Conservation (phyloP, 2,113 vertebrate genomes). For the Pontoporia blainvillei region DNA sequence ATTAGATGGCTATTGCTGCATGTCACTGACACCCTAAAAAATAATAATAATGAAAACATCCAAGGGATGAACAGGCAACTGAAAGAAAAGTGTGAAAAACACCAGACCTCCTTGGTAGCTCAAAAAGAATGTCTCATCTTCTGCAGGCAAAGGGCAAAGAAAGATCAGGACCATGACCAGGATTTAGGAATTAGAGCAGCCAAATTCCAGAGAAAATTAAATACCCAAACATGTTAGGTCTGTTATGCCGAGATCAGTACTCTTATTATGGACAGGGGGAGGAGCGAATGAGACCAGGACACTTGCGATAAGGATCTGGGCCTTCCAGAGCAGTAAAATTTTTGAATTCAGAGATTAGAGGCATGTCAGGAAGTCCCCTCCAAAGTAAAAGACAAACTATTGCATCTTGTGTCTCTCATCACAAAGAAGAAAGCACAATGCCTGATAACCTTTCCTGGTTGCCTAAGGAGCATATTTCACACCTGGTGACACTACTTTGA, state of each 20-base stretch:
- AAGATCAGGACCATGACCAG: neutral
- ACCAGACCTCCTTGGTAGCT: neutral
- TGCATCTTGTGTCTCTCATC: neutral
- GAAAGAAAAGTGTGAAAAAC: neutral
- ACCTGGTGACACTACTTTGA: neutral
- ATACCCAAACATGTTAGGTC: neutral
- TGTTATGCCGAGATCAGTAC: neutral
- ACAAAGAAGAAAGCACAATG: neutral
- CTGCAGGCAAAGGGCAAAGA: neutral
- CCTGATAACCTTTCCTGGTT: neutral
- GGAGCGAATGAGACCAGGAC: too few species aligned
- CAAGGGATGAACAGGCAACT: neutral
- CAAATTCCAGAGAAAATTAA: neutral
- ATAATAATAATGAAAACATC: neutral
- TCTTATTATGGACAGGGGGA: too few species aligned
- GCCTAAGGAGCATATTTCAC: neutral
- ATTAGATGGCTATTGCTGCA: neutral
- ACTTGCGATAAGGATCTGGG: neutral
- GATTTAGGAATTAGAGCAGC: neutral
- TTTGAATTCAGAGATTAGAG: neutral
- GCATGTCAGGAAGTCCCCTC: neutral
- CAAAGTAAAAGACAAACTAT: neutral
- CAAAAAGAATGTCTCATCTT: neutral
- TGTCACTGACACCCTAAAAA: neutral
- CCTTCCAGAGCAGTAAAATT: neutral